Percentiles rank a stretch among this genome's conserved stretches.
Conservation (phyloP, 2,888 invertebrate species). For the Candidula unifasciata region DNA sequence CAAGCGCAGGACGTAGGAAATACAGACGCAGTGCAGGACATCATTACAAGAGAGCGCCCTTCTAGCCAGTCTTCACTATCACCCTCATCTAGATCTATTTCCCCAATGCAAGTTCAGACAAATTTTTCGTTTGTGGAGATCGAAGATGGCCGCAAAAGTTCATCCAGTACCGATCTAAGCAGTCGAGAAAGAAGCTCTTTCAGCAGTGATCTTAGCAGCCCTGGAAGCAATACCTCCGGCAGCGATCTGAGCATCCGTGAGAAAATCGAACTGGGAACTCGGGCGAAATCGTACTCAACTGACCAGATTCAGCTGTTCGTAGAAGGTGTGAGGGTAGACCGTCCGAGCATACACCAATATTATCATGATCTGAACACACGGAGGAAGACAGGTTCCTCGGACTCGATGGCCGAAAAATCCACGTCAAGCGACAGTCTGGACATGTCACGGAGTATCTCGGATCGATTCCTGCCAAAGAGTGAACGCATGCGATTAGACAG, state of each 20-base stretch:
- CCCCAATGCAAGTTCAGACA: neutral
- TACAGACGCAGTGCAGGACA: neutral
- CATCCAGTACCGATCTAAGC: conserved; percentile 19
- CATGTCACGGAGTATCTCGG: no score
- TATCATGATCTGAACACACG: neutral
- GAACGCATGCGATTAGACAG: conserved; percentile 46
- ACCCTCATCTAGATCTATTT: neutral
- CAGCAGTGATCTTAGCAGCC: conserved; percentile 25
- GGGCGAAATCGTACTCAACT: neutral
- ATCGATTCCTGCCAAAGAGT: conserved; percentile 34
- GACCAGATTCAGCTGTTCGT: neutral
- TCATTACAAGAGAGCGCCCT: neutral
- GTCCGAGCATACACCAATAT: conserved; percentile 30
- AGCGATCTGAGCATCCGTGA: no score
- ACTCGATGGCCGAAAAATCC: neutral
- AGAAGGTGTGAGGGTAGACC: conserved; percentile 12
- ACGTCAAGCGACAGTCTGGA: neutral
- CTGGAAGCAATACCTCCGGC: conserved; percentile 18
- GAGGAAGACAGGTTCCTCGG: neutral
- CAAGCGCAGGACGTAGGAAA: neutral
- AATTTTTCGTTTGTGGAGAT: neutral
- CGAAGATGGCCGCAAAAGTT: conserved; percentile 29
- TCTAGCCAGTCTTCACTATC: neutral
- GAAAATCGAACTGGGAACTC: neutral
- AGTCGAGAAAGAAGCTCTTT: conserved; percentile 36